Conservation (phyloP, 2,888 invertebrate genomes). For the Harpagoxenus sublaevis region DNA sequence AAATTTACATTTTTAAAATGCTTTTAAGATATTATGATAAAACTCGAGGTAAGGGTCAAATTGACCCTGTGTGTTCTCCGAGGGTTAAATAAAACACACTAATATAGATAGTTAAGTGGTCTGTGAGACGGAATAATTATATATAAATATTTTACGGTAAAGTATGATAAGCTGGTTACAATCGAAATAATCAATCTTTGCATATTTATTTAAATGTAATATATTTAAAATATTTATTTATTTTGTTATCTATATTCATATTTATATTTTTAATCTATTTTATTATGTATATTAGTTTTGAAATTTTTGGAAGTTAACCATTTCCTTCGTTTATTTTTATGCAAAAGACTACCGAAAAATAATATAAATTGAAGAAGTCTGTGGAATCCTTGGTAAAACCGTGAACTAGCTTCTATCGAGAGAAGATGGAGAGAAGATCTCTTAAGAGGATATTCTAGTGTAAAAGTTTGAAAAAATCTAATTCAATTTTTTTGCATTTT, state of each 20-base stretch:
- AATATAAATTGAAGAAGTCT: conserved; percentile 16
- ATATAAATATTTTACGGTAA: background rate
- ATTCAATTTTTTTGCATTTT: no score
- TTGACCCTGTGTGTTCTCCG: no score
- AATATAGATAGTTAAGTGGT: background rate
- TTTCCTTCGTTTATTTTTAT: background rate
- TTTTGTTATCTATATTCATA: background rate
- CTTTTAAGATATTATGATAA: no score
- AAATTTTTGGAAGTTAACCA: background rate
- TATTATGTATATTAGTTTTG: background rate
- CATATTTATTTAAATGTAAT: conserved; percentile 21
- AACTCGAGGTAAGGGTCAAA: no score
- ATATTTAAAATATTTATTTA: background rate
- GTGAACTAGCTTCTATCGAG: conserved; percentile 53
- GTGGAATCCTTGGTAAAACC: conserved; percentile 53
- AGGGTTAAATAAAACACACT: no score
- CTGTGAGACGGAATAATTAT: background rate
- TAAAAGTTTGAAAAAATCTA: no score
- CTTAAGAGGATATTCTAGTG: background rate
- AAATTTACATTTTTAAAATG: no score
- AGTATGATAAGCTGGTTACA: background rate
- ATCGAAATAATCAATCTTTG: background rate
- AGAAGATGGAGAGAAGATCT: conserved; percentile 26
- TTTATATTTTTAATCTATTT: background rate
- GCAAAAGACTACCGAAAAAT: background rate